Evolutionary conservation across 2,888 invertebrate species (phyloP).

Genomic region (Ectropis crepuscularia): DNA sequence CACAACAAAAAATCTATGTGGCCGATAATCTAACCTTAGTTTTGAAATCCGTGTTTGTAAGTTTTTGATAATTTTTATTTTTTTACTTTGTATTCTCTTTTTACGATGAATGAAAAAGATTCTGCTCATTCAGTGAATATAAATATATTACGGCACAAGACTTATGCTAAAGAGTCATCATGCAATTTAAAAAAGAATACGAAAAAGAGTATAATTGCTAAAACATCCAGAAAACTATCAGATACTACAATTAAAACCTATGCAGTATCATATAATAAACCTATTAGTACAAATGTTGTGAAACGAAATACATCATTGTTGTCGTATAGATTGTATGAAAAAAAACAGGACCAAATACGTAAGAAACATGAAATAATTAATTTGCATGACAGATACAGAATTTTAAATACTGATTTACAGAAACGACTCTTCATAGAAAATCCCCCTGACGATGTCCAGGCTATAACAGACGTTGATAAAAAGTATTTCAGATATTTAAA

Average conservation of each 20-base stretch:
- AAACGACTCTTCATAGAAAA: conserved; percentile 55
- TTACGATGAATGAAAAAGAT: conserved; percentile 50
- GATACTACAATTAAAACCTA: conserved; percentile 46
- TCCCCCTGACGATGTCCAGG: conserved; percentile 52
- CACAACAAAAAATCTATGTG: conserved; percentile 7
- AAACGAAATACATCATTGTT: conserved; percentile 58
- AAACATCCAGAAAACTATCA: conserved; percentile 40
- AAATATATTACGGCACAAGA: conserved; percentile 51
- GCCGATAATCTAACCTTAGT: conserved; percentile 1
- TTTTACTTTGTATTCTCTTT: conserved; percentile 4
- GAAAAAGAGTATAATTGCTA: conserved; percentile 29
- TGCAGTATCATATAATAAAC: conserved; percentile 48
- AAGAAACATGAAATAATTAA: conserved; percentile 51
- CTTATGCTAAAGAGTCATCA: conserved; percentile 34
- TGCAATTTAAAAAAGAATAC: conserved; percentile 33
- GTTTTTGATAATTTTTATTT: conserved; percentile 8
- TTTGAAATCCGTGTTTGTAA: conserved; percentile 1
- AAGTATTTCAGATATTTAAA: conserved; percentile 59
- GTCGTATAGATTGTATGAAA: conserved; percentile 59
- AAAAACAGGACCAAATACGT: conserved; percentile 54
- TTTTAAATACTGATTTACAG: conserved; percentile 53
- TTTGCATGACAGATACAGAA: conserved; percentile 61
- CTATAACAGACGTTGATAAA: conserved; percentile 59
- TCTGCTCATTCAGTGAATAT: conserved; percentile 49
- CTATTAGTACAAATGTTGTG: conserved; percentile 48